Conservation (phyloP, 2,888 invertebrate genomes). For the Pheosia gnoma region DNA sequence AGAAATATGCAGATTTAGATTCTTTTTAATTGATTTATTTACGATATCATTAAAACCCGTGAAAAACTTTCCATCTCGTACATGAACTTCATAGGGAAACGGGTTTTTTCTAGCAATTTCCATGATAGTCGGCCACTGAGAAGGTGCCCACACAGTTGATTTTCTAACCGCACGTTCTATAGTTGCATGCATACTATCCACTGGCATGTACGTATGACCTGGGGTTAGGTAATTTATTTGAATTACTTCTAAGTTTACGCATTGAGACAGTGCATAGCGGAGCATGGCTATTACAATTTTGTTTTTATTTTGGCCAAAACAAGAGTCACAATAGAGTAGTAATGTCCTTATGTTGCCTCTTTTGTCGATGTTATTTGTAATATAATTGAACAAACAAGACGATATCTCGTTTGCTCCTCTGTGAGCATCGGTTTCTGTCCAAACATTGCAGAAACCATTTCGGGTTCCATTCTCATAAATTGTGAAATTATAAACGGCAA, state of each 20-base stretch:
- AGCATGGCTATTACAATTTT: slow-evolving; percentile 5
- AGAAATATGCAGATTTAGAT: neutral
- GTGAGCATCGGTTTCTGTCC: slow-evolving; percentile 3
- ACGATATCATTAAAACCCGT: neutral
- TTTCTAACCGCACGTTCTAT: too few species aligned
- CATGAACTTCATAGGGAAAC: slow-evolving; percentile 1
- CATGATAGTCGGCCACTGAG: slow-evolving; percentile 4
- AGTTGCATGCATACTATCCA: too few species aligned
- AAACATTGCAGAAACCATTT: slow-evolving; percentile 4
- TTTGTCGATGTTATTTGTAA: slow-evolving; percentile 6
- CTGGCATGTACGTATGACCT: neutral
- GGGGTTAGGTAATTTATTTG: neutral
- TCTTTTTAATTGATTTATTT: neutral
- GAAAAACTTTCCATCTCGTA: slow-evolving; percentile 5
- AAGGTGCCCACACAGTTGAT: neutral
- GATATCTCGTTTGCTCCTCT: slow-evolving; percentile 9
- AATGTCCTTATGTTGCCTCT: neutral
- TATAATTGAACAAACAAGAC: slow-evolving; percentile 7
- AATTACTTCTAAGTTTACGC: too few species aligned
- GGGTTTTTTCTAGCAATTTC: slow-evolving; percentile 5
- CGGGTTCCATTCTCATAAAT: slow-evolving; percentile 2
- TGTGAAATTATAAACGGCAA: slow-evolving; percentile 8
- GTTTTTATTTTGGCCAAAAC: too few species aligned
- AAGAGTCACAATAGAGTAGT: too few species aligned
- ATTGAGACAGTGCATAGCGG: slow-evolving; percentile 1